Base-by-base conservation (phyloP, 2,113 vertebrate species). In the Falco punctatus region DNA sequence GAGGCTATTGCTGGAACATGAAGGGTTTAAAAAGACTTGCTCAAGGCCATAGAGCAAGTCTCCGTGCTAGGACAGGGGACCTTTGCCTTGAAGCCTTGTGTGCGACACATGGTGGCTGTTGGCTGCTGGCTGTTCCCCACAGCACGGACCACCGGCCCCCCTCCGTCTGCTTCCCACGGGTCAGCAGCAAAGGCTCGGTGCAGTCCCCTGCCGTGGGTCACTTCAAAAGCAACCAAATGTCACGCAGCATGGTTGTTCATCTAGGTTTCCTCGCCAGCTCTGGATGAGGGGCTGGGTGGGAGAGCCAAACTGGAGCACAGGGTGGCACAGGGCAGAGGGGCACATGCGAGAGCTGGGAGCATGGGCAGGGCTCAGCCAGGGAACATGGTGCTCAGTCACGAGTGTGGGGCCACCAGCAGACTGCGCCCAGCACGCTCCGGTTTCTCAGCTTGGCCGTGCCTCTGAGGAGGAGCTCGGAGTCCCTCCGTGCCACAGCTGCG, bases 391-490 rank as follows among this genome's bases (percentile, higher is more conserved):
- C 16, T 27, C 59, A 62, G 59, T n/a, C 23, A 4, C 38, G 23
- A 62, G 59, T 15, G 15, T 27, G 35, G 59, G n/a, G 15, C 30
- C 3, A 8, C 30, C 3, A 27, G 57, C 33, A 62, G 33, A 32
- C 35, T 1, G 0, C 30, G 69, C 26, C 64, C 83, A 71, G 42
- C 28, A 27, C 0, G 0, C 2, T 6, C 61, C 2, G 0, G 27
- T 18, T 62, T 55, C 46, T 85, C 35, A 5, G 40, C 28, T 38
- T 5, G 5, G 44, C 49, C 5, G 0, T 82, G 73, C 21, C 24
- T 11, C 40, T 1, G 2, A 22, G 35, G 18, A 74, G 38, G 38
- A 89, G 23, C 19, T 94, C 10, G 2, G 33, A 2, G 1, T 35
- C n/a, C 15, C 32, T 35, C 42, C 3, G 1, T 33, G 59, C 38